phyloP scores from a whole-genome alignment of 2,797 vertebrate genomes.

The Bradypodion ventrale region DNA sequence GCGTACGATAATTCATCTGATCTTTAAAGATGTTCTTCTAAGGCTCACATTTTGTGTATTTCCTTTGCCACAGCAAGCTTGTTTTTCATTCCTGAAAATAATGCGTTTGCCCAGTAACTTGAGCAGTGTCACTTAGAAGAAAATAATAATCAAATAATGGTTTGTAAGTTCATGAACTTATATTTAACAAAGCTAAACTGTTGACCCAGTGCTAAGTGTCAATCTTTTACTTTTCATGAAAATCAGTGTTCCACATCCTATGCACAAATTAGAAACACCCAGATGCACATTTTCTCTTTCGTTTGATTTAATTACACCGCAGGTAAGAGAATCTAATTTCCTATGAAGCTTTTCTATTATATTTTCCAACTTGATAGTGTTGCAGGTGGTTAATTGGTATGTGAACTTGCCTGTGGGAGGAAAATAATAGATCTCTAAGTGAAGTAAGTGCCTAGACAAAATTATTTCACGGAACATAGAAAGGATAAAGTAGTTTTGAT shows the following conservation, averaged over 20 bases:
- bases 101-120: conserved; percentile 46
- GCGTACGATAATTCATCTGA: neutral
- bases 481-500: conserved; percentile 4
- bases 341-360: conserved; percentile 39
- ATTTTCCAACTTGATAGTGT: conserved; percentile 33
- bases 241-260: conserved; percentile 55
- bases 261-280: conserved; percentile 51
- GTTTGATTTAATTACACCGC: conserved; percentile 52
- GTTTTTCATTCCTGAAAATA: conserved; percentile 27
- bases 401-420: conserved; percentile 32
- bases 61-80: conserved; percentile 35
- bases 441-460: conserved; percentile 3
- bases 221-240: conserved; percentile 43
- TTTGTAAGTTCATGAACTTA: conserved; percentile 62
- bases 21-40: neutral
- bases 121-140: conserved; percentile 28
- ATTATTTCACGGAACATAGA: conserved; percentile 9
- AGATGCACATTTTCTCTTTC: conserved; percentile 49
- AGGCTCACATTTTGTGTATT: conserved; percentile 37
- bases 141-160: conserved; percentile 49
- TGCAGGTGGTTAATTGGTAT: conserved; percentile 26
- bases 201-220: conserved; percentile 56
- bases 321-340: conserved; percentile 59
- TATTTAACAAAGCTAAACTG: conserved; percentile 51
- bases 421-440: conserved; percentile 4